Evolutionary conservation across 2,888 invertebrate genomes (phyloP), one percentile per base, ranked within the genome.

Genomic region (Chymomyza amoena): DNA sequence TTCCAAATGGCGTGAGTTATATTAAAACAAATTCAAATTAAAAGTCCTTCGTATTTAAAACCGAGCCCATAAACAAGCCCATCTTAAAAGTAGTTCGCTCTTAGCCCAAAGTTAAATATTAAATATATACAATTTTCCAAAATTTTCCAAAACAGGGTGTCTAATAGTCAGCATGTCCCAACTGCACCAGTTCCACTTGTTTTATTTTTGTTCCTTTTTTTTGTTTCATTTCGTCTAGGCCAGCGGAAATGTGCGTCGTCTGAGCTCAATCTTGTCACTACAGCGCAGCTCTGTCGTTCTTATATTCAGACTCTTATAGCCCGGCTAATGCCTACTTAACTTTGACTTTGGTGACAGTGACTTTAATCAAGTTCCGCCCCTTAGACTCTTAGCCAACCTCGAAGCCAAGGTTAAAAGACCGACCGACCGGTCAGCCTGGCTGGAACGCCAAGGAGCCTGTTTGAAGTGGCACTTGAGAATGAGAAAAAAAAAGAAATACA

Each of bases 271-370:
- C 73, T 57, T 36, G 45, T 51, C 56, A 13, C 36, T 25, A 20
- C 25, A 7, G 15, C n/a, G n/a, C 62, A 6, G 16, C 36, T 61
- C 51, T 66, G 50, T 66, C 54, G 45, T 51, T 45, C 36, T 67
- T 51, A 60, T 57, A 60, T 36, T 59, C 61, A 52, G 63, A 68
- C 63, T 54, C 57, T 32, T 45, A 45, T 16, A 15, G 16, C 36
- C 5, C 69, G 64, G 74, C 84, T 82, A 77, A 86, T 84, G 67
- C 84, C 84, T 75, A 73, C 83, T 82, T 84, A 87, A 82, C 83
- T 80, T 87, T 87, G 87, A 85, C 83, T 85, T 82, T 82, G 85
- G 78, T 70, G 75, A 84, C 84, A 72, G 78, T 70, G n/a, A 15
- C 61, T 78, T 84, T 80, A 85, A 85, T 82, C 81, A 81, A 84